These are phyloP conservation scores for Tapirus indicus DNA, from an alignment of 2,797 vertebrate species.

Conservation along the genomic window DNA sequence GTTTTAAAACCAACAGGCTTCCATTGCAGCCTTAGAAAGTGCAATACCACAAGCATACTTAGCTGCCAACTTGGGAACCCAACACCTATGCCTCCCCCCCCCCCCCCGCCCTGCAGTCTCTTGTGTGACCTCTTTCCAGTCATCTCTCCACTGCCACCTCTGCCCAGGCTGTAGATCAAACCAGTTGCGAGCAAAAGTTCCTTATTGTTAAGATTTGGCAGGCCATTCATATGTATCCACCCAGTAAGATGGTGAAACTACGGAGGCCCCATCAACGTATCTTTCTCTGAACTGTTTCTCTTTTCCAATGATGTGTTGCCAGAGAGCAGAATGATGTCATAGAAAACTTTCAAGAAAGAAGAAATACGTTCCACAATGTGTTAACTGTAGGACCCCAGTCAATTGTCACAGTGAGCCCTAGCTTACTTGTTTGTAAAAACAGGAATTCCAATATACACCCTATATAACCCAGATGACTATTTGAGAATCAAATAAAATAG, in stretches of 20 bases:
- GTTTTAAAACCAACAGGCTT: not conserved
- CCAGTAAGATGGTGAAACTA: not conserved
- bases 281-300: not conserved
- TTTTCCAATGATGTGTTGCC: not conserved
- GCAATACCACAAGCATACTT: not conserved
- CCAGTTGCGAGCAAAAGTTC: not conserved
- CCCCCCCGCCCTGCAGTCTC: not conserved
- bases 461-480: not conserved
- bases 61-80: not conserved
- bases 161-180: not conserved
- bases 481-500: not conserved
- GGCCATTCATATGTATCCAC: not conserved
- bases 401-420: not conserved
- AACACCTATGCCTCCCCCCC: not conserved
- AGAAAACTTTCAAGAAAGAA: not conserved
- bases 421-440: not conserved
- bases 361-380: not conserved
- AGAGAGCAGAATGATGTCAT: not conserved
- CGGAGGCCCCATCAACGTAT: not conserved
- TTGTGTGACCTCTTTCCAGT: not conserved
- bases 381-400: not conserved
- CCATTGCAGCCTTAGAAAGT: not conserved
- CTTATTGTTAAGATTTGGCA: not conserved
- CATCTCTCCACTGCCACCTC: not conserved
- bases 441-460: not conserved